Conservation (phyloP, 2,797 vertebrate genomes). For the Cyclura pinguis region DNA sequence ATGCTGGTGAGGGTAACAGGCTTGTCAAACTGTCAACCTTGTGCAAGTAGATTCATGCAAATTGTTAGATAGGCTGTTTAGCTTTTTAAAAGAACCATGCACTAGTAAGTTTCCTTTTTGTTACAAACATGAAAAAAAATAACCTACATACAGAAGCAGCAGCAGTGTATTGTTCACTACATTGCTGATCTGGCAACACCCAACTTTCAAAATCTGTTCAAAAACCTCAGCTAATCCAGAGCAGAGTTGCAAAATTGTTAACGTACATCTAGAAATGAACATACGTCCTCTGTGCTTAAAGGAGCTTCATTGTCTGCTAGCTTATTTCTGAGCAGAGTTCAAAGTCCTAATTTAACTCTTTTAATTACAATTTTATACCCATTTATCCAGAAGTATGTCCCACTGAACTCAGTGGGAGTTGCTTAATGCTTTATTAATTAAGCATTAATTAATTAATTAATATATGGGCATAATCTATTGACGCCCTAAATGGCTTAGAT, state of each 20-base stretch:
- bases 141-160: neutral
- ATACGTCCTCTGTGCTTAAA: neutral
- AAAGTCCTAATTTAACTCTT: neutral
- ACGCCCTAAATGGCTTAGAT: neutral
- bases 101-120: neutral
- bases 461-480: neutral
- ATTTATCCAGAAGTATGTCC: neutral
- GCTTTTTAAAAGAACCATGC: neutral
- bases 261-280: neutral
- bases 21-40: neutral
- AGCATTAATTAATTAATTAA: too few species aligned
- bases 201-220: neutral
- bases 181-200: neutral
- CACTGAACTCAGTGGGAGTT: neutral
- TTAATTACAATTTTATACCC: neutral
- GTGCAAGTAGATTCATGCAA: neutral
- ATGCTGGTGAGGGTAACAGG: neutral
- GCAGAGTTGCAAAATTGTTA: neutral
- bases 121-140: neutral
- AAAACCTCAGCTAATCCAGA: neutral
- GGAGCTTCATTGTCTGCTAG: neutral
- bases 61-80: neutral
- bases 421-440: neutral
- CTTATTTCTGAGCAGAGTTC: neutral
- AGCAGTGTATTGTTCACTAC: neutral